Conservation (phyloP, 2,113 vertebrate species). For the Brachyistius frenatus region DNA sequence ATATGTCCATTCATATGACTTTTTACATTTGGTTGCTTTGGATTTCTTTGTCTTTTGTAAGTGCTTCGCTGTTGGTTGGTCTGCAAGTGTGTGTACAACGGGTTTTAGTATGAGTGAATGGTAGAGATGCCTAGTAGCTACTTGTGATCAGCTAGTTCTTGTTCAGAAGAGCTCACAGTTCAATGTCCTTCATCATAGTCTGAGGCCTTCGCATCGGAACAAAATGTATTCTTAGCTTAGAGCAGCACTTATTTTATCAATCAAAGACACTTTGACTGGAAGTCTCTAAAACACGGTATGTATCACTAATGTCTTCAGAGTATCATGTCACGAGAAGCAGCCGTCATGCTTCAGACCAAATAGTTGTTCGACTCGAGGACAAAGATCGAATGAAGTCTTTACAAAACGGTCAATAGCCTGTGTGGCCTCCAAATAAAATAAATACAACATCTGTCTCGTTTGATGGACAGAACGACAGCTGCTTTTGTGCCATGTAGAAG, state of each 20-base stretch:
- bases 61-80: constrained; percentile 55
- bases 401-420: constrained; percentile 7
- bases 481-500: neutral
- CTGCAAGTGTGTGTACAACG: constrained; percentile 10
- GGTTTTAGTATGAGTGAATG: constrained; percentile 35
- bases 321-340: constrained; percentile 19
- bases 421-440: constrained; percentile 34
- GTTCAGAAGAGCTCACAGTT: constrained; percentile 11
- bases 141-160: constrained; percentile 7
- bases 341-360: constrained; percentile 57
- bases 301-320: constrained; percentile 24
- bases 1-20: constrained; percentile 55
- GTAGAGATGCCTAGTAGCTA: constrained; percentile 24
- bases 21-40: constrained; percentile 61
- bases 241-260: constrained; percentile 5
- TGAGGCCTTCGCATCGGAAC: constrained; percentile 32
- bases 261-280: constrained; percentile 16
- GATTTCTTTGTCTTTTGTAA: constrained; percentile 64
- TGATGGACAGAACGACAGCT: neutral
- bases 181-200: constrained; percentile 42
- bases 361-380: constrained; percentile 19
- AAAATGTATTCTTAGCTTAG: constrained; percentile 12
- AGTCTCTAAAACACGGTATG: neutral
- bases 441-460: constrained; percentile 29
- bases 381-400: constrained; percentile 12